A percentile compares a stretch with the other conserved stretches of the same genome.
These are phyloP conservation scores for Malacoctenus gilli DNA, from an alignment of 2,797 vertebrate genomes.

Conservation along the genomic window DNA sequence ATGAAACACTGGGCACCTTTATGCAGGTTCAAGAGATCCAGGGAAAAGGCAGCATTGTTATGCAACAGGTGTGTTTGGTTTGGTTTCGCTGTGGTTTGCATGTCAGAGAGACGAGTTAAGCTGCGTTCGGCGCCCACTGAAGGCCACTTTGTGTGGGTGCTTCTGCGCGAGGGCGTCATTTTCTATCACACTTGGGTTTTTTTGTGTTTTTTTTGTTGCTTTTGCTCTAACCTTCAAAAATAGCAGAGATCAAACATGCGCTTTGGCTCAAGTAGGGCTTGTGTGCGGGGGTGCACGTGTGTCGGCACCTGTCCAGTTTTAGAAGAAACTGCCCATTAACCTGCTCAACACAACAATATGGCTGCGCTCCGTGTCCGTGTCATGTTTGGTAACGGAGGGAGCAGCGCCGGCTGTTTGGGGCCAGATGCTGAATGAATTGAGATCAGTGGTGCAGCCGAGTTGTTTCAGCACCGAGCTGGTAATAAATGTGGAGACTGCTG, in stretches of 20 bases:
- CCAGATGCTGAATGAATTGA: slow-evolving; percentile 42
- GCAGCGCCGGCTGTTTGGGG: slow-evolving; percentile 13
- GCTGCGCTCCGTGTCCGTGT: slow-evolving; percentile 16
- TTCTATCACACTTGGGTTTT: not conserved
- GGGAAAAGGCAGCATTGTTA: not conserved
- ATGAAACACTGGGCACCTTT: not conserved
- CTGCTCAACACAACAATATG: slow-evolving; percentile 21
- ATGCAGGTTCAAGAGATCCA: not conserved
- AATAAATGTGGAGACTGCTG: slow-evolving; percentile 20
- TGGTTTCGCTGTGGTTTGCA: not conserved
- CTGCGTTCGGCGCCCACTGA: not conserved
- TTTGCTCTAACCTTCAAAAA: not conserved
- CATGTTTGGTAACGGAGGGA: slow-evolving; percentile 15
- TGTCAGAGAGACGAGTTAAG: slow-evolving; percentile 13
- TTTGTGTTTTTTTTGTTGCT: too few species aligned
- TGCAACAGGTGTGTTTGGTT: slow-evolving; percentile 10
- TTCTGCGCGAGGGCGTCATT: not conserved
- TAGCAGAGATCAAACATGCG: slow-evolving; percentile 19
- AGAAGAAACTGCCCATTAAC: slow-evolving; percentile 25
- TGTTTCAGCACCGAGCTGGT: not conserved
- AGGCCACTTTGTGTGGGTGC: slow-evolving; percentile 28
- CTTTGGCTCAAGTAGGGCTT: slow-evolving; percentile 9
- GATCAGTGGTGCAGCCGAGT: slow-evolving; percentile 27
- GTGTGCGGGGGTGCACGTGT: slow-evolving; percentile 5
- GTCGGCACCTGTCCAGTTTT: slow-evolving; percentile 25